Conservation (phyloP, 2,888 invertebrate genomes). For the Antheraea yamamai region DNA sequence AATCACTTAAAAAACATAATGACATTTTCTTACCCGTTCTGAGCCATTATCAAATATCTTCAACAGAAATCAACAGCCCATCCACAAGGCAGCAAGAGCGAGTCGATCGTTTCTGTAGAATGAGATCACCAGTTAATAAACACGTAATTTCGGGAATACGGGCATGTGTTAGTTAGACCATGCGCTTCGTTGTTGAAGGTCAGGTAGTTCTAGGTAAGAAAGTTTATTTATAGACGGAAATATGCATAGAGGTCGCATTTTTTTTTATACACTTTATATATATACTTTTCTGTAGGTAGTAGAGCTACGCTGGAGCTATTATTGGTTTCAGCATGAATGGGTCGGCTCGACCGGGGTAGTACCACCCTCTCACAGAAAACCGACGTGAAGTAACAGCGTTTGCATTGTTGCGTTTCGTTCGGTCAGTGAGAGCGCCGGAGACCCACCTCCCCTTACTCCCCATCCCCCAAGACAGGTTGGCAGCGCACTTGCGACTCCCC, state of each 20-base stretch:
- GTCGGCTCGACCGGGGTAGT: too few relatives aligned
- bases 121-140: constrained; percentile 57
- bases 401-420: too few relatives aligned
- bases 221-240: constrained; percentile 37
- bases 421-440: too few relatives aligned
- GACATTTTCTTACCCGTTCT: constrained; percentile 63
- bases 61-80: constrained; percentile 41
- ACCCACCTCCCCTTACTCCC: too few relatives aligned
- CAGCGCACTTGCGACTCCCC: too few relatives aligned
- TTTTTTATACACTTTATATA: too few relatives aligned
- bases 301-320: too few relatives aligned
- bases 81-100: constrained; percentile 36
- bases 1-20: neutral
- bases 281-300: too few relatives aligned
- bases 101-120: constrained; percentile 42
- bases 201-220: constrained; percentile 33
- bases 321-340: too few relatives aligned
- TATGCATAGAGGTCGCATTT: constrained; percentile 4
- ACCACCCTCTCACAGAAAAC: too few relatives aligned
- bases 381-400: too few relatives aligned
- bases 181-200: constrained; percentile 40
- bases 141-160: constrained; percentile 44
- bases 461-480: too few relatives aligned
- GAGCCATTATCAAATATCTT: constrained; percentile 54
- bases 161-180: constrained; percentile 38